Base-by-base conservation (phyloP, 2,888 invertebrate species). In the Polietes domitor region DNA sequence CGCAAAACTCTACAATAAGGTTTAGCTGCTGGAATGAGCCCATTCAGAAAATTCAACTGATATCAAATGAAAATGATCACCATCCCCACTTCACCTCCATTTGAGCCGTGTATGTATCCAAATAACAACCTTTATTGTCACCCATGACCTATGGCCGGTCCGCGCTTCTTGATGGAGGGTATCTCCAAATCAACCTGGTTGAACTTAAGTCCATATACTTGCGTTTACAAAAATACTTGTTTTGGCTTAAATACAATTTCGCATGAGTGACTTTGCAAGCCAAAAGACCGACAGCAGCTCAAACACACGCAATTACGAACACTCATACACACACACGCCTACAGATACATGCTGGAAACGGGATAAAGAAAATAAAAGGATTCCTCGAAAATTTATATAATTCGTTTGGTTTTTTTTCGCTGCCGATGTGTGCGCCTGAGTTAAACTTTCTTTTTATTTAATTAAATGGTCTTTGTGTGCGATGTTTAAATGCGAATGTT, bases 381-480 rank as follows among this genome's bases (percentile, higher is more conserved):
- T 70, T 70, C 26, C 21, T 70, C 21, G 10, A 12, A 37, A 21
- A 70, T 70, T 26, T 43, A 41, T 47, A 65, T 43, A 41, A 41
- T 65, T 24, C 17, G 41, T 65, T n/a, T 41, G 65, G 6, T 37
- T 12, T 65, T 65, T 65, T 32, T 37, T 37, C 10, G 4, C 37
- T 37, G 28, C n/a, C 17, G 6, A 5, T 50, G 50, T 21, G 28
- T 53, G 50, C 17, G 47, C 68, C 32, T 76, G 65, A 53, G 24
- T 41, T 70, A 58, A 24, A 58, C 26, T 26, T 28, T 15, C 41
- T 71, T 24, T 47, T 77, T 72, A 61, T 75, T 74, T 71, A 82
- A 78, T 82, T 75, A 77, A 82, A 74, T 70, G 53, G 28, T 58
- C 26, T 58, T 58, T 58, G 58, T 26, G 24, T 26, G 58, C n/a